Conservation (phyloP, 1,140 invertebrate genomes). For the Rhagoletis pomonella region DNA sequence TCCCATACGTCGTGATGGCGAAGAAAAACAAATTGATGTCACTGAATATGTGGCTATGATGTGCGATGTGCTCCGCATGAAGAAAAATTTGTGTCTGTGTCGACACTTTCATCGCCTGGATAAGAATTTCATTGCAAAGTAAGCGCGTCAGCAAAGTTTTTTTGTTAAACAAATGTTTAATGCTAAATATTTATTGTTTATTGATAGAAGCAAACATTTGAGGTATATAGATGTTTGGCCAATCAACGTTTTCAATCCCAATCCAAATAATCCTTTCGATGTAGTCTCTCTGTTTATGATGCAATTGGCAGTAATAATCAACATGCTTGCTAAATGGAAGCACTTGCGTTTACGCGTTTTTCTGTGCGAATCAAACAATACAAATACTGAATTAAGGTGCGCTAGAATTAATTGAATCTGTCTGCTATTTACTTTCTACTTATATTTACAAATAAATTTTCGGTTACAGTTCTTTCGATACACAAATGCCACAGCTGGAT, state of each 20-base stretch:
- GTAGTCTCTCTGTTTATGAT: conserved; percentile 95
- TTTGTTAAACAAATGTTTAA: too few species aligned
- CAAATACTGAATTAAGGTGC: neutral
- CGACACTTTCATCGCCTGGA: conserved; percentile 92
- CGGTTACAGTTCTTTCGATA: conserved; percentile 71
- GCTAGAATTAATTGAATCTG: neutral
- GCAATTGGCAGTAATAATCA: conserved; percentile 96
- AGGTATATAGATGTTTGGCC: conserved; percentile 98
- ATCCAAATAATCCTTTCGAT: conserved; percentile 86
- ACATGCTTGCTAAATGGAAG: conserved; percentile 92
- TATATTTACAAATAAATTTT: conserved; percentile 5
- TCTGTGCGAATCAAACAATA: conserved; percentile 80
- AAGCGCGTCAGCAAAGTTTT: conserved; percentile 59
- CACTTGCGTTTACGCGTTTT: conserved; percentile 88
- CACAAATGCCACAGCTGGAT: conserved; percentile 71
- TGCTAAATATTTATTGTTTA: too few species aligned
- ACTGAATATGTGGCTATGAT: conserved; percentile 93
- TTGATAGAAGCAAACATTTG: conserved; percentile 77
- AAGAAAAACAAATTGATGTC: conserved; percentile 69
- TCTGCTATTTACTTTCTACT: neutral
- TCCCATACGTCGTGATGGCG: conserved; percentile 72
- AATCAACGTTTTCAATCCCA: conserved; percentile 89
- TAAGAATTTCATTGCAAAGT: conserved; percentile 82
- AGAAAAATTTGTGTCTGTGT: conserved; percentile 96
- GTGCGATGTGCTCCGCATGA: conserved; percentile 89